These are phyloP conservation scores for Drosophila tanythrix DNA, from an alignment of 2,888 invertebrate species.

Conservation along the genomic window DNA sequence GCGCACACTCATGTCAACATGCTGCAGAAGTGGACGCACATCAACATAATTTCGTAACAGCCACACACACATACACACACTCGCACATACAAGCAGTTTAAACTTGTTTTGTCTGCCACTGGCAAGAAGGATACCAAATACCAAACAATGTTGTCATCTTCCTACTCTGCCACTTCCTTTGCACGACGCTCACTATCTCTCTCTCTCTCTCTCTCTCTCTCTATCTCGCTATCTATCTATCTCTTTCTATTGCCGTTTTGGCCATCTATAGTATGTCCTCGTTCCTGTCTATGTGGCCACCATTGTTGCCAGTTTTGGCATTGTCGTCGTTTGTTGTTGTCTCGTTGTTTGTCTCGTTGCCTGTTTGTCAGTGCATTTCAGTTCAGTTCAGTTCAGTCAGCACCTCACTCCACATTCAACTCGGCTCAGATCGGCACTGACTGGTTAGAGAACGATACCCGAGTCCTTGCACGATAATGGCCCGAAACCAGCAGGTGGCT, in stretches of 20 bases:
- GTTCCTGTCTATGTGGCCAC: slow-evolving; percentile 55
- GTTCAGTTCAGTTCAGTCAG: slow-evolving; percentile 53
- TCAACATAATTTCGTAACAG: slow-evolving; percentile 54
- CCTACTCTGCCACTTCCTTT: slow-evolving; percentile 37
- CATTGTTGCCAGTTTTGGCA: slow-evolving; percentile 66
- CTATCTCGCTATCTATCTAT: not conserved
- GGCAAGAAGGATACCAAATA: slow-evolving; percentile 72
- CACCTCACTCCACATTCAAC: slow-evolving; percentile 28
- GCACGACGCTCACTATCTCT: slow-evolving; percentile 4
- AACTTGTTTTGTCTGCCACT: slow-evolving; percentile 63
- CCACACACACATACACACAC: slow-evolving; percentile 16
- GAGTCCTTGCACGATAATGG: slow-evolving; percentile 63
- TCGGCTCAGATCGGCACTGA: slow-evolving; percentile 17
- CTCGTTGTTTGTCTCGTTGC: slow-evolving; percentile 60
- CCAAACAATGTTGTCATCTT: slow-evolving; percentile 69
- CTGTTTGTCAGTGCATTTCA: slow-evolving; percentile 64
- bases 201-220: slow-evolving; percentile 8
- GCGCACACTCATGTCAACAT: slow-evolving; percentile 52
- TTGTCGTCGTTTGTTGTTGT: slow-evolving; percentile 50
- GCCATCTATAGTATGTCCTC: slow-evolving; percentile 40
- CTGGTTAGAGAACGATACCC: slow-evolving; percentile 28
- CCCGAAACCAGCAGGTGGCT: slow-evolving; percentile 74
- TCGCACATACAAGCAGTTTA: slow-evolving; percentile 5
- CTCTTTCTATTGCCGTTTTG: slow-evolving; percentile 45
- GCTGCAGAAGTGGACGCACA: slow-evolving; percentile 44